Percentiles rank a stretch among this genome's conserved stretches.
Evolutionary conservation across 92 coral and sea anemone genomes (phyloP).

Genomic region (Metridium senile): DNA sequence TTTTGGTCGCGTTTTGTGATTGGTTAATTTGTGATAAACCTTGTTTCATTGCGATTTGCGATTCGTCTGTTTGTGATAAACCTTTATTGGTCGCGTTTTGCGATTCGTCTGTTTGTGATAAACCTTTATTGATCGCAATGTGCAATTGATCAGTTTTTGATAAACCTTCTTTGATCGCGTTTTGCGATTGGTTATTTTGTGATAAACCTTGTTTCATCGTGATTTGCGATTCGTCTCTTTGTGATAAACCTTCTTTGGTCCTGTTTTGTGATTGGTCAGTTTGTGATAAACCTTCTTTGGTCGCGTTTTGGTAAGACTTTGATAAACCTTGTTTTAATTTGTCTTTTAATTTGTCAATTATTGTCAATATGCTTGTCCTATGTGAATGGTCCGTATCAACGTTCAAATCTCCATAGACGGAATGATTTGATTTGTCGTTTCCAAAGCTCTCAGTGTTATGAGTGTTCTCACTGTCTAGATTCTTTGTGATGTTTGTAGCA

Average conservation of each 20-base stretch:
- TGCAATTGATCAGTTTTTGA: not conserved
- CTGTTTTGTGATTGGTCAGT: conserved; percentile 21
- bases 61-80: not conserved
- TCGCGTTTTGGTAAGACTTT: not conserved
- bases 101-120: conserved; percentile 1
- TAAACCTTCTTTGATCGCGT: not conserved
- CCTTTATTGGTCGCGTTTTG: not conserved
- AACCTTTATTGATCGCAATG: not conserved
- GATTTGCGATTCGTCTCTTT: no score
- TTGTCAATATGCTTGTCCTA: not conserved
- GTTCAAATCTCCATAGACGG: not conserved
- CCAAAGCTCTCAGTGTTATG: not conserved
- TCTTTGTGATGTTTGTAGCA: not conserved
- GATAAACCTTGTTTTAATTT: not conserved
- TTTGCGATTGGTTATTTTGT: no score
- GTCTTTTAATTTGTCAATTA: not conserved
- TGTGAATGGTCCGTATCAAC: not conserved
- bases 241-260: conserved; percentile 15
- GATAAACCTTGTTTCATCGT: no score
- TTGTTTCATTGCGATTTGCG: not conserved
- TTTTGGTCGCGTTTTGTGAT: not conserved
- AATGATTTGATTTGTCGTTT: not conserved
- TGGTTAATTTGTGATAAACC: not conserved
- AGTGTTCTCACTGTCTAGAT: not conserved
- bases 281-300: not conserved